Evolutionary conservation across 2,113 vertebrate species (phyloP).

Genomic region (Marmota flaviventris): DNA sequence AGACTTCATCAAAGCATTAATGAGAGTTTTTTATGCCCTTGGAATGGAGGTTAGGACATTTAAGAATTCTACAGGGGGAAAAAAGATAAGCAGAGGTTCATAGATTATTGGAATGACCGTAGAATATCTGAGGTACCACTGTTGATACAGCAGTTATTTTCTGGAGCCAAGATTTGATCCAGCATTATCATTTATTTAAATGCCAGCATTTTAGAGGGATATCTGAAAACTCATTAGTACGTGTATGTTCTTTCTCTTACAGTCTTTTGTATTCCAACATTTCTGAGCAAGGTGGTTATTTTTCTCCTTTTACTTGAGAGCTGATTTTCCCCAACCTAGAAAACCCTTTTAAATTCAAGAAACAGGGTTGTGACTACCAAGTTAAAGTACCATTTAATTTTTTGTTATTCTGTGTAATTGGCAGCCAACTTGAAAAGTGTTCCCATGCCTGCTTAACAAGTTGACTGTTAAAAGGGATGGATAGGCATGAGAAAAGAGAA

Average conservation of each 20-base stretch:
- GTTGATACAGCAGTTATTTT: background rate
- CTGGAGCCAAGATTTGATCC: background rate
- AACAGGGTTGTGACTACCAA: conserved; percentile 72
- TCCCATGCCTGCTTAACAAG: conserved; percentile 79
- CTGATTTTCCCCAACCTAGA: conserved; percentile 79
- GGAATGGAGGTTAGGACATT: background rate
- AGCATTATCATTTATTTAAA: background rate
- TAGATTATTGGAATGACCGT: background rate
- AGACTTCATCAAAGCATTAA: background rate
- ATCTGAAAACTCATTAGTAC: background rate
- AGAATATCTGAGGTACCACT: background rate
- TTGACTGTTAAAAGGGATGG: conserved; percentile 76
- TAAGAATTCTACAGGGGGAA: background rate
- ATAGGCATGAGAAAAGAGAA: conserved; percentile 71
- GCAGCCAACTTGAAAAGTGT: conserved; percentile 81
- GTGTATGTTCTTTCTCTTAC: background rate
- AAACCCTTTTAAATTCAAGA: conserved; percentile 75
- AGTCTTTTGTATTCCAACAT: conserved; percentile 32
- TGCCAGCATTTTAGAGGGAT: background rate
- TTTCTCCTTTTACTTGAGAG: conserved; percentile 66
- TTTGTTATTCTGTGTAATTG: conserved; percentile 77
- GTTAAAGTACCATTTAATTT: conserved; percentile 84
- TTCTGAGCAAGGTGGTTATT: background rate
- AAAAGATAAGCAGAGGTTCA: background rate
- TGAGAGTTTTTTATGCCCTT: background rate